These are phyloP conservation scores for Heliopora coerulea DNA, from an alignment of 92 coral and sea anemone genomes.

Conservation along the genomic window DNA sequence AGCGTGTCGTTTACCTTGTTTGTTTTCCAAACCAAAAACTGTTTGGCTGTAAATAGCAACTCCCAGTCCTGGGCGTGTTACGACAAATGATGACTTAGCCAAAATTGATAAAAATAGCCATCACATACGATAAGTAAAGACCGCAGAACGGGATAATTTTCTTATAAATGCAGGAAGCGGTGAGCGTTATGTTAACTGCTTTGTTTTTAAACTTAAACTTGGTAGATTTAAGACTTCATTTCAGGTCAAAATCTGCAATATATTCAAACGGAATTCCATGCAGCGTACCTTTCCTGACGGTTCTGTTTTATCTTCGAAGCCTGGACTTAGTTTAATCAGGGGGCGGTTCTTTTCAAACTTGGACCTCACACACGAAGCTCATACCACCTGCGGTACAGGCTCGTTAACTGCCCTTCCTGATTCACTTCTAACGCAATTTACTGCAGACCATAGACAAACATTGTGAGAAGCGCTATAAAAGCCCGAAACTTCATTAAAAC, in stretches of 20 bases:
- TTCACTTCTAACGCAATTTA: slow-evolving; percentile 33
- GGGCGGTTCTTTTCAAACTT: slow-evolving; percentile 5
- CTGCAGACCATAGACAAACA: slow-evolving; percentile 23
- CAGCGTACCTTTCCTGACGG: slow-evolving; percentile 39
- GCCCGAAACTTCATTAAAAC: not conserved
- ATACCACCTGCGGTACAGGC: slow-evolving; percentile 27
- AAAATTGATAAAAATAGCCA: not conserved
- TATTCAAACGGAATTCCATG: slow-evolving; percentile 13
- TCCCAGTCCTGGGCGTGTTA: not conserved
- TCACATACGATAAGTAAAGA: not conserved
- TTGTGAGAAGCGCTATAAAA: slow-evolving; percentile 37
- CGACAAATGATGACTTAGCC: not conserved
- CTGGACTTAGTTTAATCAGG: slow-evolving; percentile 13
- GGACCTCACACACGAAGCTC: slow-evolving; percentile 38
- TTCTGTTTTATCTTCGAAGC: slow-evolving; percentile 27
- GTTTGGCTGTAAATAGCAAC: too few relatives aligned
- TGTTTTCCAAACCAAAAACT: too few relatives aligned
- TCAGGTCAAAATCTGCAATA: not conserved
- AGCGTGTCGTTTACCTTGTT: too few relatives aligned
- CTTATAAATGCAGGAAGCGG: not conserved
- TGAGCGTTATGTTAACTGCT: too few relatives aligned
- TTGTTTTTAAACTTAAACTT: not conserved
- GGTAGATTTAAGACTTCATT: not conserved
- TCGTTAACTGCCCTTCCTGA: slow-evolving; percentile 37
- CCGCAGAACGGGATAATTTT: not conserved